Conservation (phyloP, 2,888 invertebrate species). For the Agonopterix alstromeriana region DNA sequence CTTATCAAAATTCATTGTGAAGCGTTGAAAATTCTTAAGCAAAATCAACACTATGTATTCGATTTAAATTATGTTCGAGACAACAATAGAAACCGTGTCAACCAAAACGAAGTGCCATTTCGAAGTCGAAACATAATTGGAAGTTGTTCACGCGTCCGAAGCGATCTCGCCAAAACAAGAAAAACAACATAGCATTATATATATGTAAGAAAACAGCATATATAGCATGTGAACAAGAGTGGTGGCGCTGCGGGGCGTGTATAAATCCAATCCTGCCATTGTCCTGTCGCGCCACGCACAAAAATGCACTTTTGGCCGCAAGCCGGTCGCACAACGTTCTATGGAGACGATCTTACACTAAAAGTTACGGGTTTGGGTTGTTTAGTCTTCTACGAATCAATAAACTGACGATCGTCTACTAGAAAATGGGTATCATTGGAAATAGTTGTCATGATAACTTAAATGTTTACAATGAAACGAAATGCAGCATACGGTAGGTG, state of each 20-base stretch:
- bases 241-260: conserved; percentile 46
- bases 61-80: too few relatives aligned
- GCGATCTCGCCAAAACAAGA: conserved; percentile 5
- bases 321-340: conserved; percentile 25
- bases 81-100: not conserved
- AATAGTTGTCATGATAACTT: too few relatives aligned
- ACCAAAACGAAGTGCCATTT: not conserved
- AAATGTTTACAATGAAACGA: too few relatives aligned
- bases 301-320: conserved; percentile 40
- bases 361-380: too few relatives aligned
- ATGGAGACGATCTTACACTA: conserved; percentile 20
- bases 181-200: conserved; percentile 8
- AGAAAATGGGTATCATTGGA: too few relatives aligned
- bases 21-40: not conserved
- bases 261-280: conserved; percentile 57
- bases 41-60: not conserved
- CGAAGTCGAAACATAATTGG: conserved; percentile 9
- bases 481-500: too few relatives aligned
- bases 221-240: conserved; percentile 16
- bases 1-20: not conserved
- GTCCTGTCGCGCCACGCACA: conserved; percentile 50
- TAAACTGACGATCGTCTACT: too few relatives aligned
- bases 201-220: not conserved
- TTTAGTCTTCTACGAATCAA: too few relatives aligned
- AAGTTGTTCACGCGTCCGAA: conserved; percentile 13